Evolutionary conservation across 2,797 vertebrate genomes (phyloP).

Genomic region (Sebastes diaconus): DNA sequence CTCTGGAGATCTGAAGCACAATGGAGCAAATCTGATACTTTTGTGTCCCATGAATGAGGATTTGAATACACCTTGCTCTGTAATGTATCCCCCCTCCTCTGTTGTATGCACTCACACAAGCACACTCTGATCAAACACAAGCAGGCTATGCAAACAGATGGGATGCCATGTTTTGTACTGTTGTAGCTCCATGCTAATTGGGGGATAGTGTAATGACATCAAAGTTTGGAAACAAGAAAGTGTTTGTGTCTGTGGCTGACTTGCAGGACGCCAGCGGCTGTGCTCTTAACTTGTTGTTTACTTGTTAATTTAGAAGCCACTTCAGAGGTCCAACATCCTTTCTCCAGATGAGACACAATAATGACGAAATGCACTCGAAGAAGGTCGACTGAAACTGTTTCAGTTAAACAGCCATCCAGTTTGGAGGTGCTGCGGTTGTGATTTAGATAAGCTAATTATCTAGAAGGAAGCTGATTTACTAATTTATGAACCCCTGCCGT

Average conservation of each 20-base stretch:
- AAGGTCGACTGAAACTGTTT: not conserved
- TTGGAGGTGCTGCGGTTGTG: not conserved
- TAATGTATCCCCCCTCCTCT: slow-evolving; percentile 5
- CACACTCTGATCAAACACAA: slow-evolving; percentile 49
- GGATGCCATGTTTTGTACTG: slow-evolving; percentile 32
- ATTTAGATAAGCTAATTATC: slow-evolving; percentile 17
- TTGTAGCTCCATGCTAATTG: slow-evolving; percentile 47
- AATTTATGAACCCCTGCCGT: slow-evolving; percentile 14
- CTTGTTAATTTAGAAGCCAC: slow-evolving; percentile 12
- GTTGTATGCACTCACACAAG: not conserved
- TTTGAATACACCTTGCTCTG: slow-evolving; percentile 17
- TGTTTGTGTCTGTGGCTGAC: slow-evolving; percentile 42
- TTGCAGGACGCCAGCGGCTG: slow-evolving; percentile 13
- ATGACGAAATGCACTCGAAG: slow-evolving; percentile 20
- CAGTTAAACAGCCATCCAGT: not conserved
- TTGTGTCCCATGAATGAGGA: slow-evolving; percentile 24
- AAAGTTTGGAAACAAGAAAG: slow-evolving; percentile 42
- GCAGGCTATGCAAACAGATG: slow-evolving; percentile 45
- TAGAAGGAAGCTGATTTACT: not conserved
- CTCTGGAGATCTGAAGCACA: slow-evolving; percentile 30
- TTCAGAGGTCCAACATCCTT: slow-evolving; percentile 19
- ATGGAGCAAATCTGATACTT: slow-evolving; percentile 25
- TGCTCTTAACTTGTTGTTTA: slow-evolving; percentile 31
- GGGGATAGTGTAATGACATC: slow-evolving; percentile 43
- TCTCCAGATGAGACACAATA: slow-evolving; percentile 12